Evolutionary conservation across 2,888 invertebrate species (phyloP).

Genomic region (Cabera pusaria): DNA sequence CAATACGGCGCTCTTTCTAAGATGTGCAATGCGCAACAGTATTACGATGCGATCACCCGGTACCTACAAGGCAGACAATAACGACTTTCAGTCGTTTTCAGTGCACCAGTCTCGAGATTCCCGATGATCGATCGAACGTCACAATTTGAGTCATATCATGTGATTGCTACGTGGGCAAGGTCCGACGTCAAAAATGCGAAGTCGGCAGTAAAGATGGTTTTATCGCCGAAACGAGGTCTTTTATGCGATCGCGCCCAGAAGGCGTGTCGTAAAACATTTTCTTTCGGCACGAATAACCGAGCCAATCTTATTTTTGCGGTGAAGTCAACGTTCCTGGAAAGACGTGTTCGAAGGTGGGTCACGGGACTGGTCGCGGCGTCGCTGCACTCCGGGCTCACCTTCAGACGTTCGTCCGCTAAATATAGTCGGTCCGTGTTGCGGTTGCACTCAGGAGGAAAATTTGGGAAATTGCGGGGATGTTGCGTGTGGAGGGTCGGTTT

Average conservation of each 20-base stretch:
- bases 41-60: constrained; percentile 1
- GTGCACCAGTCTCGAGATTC: too few relatives aligned
- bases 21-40: constrained; percentile 5
- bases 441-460: constrained; percentile 32
- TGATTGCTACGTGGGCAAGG: constrained; percentile 52
- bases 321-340: constrained; percentile 56
- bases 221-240: constrained; percentile 51
- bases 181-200: constrained; percentile 47
- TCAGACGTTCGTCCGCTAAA: constrained; percentile 36
- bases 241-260: constrained; percentile 54
- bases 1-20: neutral
- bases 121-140: constrained; percentile 12
- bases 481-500: constrained; percentile 59
- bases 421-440: constrained; percentile 3
- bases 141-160: constrained; percentile 52
- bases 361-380: constrained; percentile 24
- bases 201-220: constrained; percentile 59
- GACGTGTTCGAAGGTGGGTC: constrained; percentile 37
- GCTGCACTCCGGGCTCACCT: constrained; percentile 42
- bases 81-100: neutral
- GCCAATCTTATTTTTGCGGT: constrained; percentile 57
- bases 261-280: constrained; percentile 68
- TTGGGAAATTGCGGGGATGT: constrained; percentile 52
- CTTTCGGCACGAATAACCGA: constrained; percentile 45
- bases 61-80: neutral